Evolutionary conservation across 2,888 invertebrate genomes (phyloP), one percentile per base, ranked within the genome.

Genomic region (Tortrix viridana): DNA sequence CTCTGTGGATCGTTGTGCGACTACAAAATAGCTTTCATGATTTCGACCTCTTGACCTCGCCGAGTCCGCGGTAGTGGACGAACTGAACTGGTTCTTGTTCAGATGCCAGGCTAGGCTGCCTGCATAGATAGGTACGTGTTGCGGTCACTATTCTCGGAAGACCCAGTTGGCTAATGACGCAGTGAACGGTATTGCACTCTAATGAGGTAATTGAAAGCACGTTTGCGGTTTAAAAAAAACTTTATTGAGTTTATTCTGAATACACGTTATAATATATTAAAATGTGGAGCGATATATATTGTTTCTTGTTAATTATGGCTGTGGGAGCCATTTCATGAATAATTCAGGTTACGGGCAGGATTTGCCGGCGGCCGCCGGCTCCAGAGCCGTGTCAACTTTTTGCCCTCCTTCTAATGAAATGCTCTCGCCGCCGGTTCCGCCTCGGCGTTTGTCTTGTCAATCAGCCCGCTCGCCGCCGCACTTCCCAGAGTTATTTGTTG

Each of bases 401-500:
- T 85, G 79, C 80, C 71, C 72, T 79, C 78, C 74, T 73, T 84
- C 78, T 85, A 86, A 85, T 86, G 85, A 84, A 87, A 87, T 75
- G 80, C 82, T 81, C 79, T 83, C 81, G 74, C 74, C 74, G 79
- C 74, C 74, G 79, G 80, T 80, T 80, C 81, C 80, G 79, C 73
- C 77, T 79, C 74, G 66, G 68, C 83, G 85, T 89, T 90, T 89
- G 89, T 90, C 80, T 85, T 89, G 89, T 89, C 89, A 88, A 84
- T 90, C 88, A 88, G 74, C 70, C 73, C 75, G 74, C 77, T 74
- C 77, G 74, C 75, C 79, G 81, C 76, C 80, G 79, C 78, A 78
- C 82, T 86, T 84, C 84, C 84, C 81, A 79, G 71, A 85, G 84
- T 87, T 88, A 89, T 88, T 88, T 86, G 89, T 89, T 89, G 79